Conservation (phyloP, 2,797 vertebrate species). For the Eulemur coronatus region DNA sequence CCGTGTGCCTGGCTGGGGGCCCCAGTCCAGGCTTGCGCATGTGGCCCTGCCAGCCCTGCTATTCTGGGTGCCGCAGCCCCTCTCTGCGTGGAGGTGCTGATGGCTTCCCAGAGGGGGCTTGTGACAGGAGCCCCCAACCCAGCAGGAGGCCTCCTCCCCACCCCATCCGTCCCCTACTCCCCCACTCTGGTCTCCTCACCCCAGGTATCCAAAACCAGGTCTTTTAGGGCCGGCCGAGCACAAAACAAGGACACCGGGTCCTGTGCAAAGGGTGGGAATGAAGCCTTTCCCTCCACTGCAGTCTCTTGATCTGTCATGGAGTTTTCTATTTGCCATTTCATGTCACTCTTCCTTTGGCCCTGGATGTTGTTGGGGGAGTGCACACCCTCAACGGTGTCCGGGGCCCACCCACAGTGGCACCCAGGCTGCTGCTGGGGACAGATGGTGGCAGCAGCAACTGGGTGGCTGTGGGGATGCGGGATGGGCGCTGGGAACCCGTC, state of each 20-base stretch:
- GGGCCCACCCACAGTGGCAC: neutral
- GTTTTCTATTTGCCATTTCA: neutral
- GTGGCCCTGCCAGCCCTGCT: neutral
- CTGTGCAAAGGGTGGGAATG: neutral
- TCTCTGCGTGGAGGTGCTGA: neutral
- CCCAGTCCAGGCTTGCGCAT: neutral
- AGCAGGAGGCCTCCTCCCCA: neutral
- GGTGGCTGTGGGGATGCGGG: neutral
- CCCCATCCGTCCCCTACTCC: neutral
- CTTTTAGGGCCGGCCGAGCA: neutral
- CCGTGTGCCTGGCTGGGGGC: neutral
- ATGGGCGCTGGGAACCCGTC: neutral
- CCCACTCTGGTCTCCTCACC: too few species aligned
- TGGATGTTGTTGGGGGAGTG: neutral
- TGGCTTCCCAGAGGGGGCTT: neutral
- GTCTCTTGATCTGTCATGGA: too few species aligned
- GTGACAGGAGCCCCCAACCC: neutral
- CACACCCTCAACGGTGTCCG: neutral
- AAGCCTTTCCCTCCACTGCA: too few species aligned
- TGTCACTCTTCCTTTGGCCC: neutral
- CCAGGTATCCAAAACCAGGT: neutral
- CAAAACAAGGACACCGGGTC: neutral
- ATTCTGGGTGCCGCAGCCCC: fast-evolving
- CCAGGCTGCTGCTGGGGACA: neutral
- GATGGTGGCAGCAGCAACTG: neutral